Conservation (phyloP, 2,888 invertebrate genomes). For the Acrobasis suavella region DNA sequence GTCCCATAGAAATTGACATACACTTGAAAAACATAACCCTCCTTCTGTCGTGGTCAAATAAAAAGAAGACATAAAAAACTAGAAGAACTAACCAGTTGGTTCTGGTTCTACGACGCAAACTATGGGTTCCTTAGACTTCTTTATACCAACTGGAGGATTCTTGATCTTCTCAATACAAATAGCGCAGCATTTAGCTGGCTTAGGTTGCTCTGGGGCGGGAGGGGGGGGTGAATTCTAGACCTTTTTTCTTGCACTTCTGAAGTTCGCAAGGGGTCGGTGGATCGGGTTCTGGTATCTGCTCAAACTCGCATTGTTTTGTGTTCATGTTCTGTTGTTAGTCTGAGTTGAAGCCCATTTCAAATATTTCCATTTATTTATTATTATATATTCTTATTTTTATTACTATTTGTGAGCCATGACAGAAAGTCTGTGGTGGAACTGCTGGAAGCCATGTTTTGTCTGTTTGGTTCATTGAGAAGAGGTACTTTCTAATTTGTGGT, state of each 20-base stretch:
- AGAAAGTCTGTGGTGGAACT: too few species aligned
- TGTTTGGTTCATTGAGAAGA: constrained; percentile 8
- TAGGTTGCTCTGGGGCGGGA: constrained; percentile 34
- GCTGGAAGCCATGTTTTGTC: neutral
- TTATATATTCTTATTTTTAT: too few species aligned
- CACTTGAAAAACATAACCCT: too few species aligned
- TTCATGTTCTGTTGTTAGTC: constrained; percentile 42
- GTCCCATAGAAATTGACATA: too few species aligned
- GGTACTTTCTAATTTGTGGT: too few species aligned
- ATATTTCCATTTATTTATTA: too few species aligned
- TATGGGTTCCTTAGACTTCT: constrained; percentile 31
- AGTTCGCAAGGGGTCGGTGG: constrained; percentile 49
- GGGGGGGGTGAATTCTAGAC: constrained; percentile 40
- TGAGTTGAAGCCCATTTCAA: neutral
- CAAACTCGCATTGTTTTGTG: constrained; percentile 52
- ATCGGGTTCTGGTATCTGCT: constrained; percentile 43
- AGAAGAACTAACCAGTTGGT: constrained; percentile 31
- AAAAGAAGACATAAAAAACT: neutral
- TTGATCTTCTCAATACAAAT: constrained; percentile 62
- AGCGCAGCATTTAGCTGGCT: constrained; percentile 40
- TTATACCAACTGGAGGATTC: constrained; percentile 43
- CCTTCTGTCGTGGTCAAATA: too few species aligned
- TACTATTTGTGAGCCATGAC: too few species aligned
- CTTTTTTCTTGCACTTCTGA: constrained; percentile 53
- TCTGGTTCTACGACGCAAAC: constrained; percentile 49